phyloP scores from a whole-genome alignment of 1,140 invertebrate genomes.

The Chionoecetes opilio region DNA sequence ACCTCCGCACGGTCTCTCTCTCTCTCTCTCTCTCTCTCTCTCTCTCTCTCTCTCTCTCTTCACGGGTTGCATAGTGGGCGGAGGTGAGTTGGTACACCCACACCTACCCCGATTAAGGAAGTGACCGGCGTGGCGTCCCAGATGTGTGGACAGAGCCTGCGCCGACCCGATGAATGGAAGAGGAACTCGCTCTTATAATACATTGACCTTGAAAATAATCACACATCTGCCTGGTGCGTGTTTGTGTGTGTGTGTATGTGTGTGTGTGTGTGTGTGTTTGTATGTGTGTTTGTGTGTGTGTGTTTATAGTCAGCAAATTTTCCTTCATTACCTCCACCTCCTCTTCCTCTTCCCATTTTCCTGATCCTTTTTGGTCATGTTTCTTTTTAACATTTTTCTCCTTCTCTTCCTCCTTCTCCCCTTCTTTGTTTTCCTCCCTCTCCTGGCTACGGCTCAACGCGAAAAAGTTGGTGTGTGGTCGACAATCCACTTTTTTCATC shows the following conservation, averaged over 20 bases:
- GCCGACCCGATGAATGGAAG: not conserved
- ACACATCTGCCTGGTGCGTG: not conserved
- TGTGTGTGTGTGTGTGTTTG: conserved; percentile 7
- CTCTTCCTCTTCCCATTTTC: not conserved
- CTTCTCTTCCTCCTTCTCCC: not conserved
- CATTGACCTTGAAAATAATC: conserved; percentile 7
- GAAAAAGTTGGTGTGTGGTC: not conserved
- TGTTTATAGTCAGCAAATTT: not conserved
- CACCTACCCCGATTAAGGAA: not conserved
- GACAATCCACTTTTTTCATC: not conserved
- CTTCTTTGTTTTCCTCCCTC: not conserved
- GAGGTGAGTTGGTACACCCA: not conserved
- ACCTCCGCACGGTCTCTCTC: not conserved
- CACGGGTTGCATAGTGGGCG: not conserved
- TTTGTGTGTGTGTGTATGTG: conserved; percentile 2
- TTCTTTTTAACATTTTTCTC: too few relatives aligned
- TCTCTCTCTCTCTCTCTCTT: conserved; percentile 27
- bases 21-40: conserved; percentile 23
- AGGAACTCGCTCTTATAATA: not conserved
- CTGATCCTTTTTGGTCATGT: too few relatives aligned
- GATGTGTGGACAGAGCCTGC: not conserved
- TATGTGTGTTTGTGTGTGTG: not conserved
- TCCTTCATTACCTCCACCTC: not conserved
- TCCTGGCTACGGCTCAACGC: not conserved
- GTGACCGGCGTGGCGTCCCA: not conserved